phyloP scores from a whole-genome alignment of 2,113 vertebrate genomes.

The Sardina pilchardus region DNA sequence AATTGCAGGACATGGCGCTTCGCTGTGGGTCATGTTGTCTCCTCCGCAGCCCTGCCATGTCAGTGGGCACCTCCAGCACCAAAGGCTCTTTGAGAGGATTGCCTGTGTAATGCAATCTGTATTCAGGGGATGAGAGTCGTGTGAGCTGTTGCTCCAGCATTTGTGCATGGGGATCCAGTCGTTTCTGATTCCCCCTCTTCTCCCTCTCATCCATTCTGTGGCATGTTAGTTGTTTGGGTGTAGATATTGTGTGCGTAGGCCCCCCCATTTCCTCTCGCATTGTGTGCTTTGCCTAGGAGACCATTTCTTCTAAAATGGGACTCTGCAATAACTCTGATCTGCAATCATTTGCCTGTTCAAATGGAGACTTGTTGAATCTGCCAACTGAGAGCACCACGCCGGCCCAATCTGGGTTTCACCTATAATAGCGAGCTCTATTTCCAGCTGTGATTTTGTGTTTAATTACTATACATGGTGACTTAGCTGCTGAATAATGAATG shows the following conservation, averaged over 20 bases:
- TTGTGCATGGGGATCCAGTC: conserved; percentile 45
- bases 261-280: not conserved
- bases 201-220: conserved; percentile 20
- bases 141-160: conserved; percentile 49
- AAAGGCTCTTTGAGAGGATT: conserved; percentile 63
- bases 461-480: conserved; percentile 78
- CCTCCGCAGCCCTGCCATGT: conserved; percentile 55
- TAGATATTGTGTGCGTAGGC: not conserved
- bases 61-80: conserved; percentile 47
- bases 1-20: conserved; percentile 42
- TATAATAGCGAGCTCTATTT: conserved; percentile 66
- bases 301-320: not conserved
- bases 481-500: conserved; percentile 81
- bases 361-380: conserved; percentile 28
- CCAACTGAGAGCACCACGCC: conserved; percentile 45
- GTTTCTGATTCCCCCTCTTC: not conserved
- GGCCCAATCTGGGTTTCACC: conserved; percentile 52
- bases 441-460: conserved; percentile 68
- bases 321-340: conserved; percentile 12
- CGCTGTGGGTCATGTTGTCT: conserved; percentile 30
- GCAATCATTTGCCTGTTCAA: conserved; percentile 2
- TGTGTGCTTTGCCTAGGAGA: not conserved
- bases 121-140: conserved; percentile 65
- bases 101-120: conserved; percentile 68
- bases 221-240: not conserved